phyloP scores from a whole-genome alignment of 2,797 vertebrate genomes.

The Denticeps clupeoides region DNA sequence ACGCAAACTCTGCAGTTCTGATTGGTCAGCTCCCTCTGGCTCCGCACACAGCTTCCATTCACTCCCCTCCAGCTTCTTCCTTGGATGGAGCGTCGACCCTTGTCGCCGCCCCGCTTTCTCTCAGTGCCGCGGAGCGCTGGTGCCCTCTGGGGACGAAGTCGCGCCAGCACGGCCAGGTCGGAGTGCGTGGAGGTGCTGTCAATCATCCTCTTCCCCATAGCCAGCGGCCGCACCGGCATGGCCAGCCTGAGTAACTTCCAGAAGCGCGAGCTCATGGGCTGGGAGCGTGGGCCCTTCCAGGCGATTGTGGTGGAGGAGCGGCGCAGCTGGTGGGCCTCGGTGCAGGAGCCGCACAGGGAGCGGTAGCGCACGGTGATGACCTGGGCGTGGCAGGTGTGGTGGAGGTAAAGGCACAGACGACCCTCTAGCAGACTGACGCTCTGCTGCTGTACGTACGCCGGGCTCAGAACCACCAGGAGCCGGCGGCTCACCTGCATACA shows the following conservation, averaged over 20 bases:
- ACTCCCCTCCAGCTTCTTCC: slow-evolving; percentile 2
- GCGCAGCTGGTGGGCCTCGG: slow-evolving; percentile 65
- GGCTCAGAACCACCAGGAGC: slow-evolving; percentile 78
- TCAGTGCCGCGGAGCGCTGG: not conserved
- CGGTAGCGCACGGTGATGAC: slow-evolving; percentile 65
- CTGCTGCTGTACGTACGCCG: slow-evolving; percentile 71
- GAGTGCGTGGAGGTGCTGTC: slow-evolving; percentile 89
- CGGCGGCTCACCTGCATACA: slow-evolving; percentile 79
- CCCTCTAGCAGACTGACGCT: slow-evolving; percentile 83
- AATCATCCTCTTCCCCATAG: slow-evolving; percentile 61
- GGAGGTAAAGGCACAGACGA: slow-evolving; percentile 74
- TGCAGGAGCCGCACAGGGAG: slow-evolving; percentile 53
- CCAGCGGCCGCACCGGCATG: slow-evolving; percentile 70
- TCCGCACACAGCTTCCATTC: slow-evolving; percentile 4
- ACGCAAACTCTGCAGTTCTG: slow-evolving; percentile 22
- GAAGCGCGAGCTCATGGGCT: slow-evolving; percentile 63
- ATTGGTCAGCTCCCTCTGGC: slow-evolving; percentile 2
- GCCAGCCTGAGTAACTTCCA: slow-evolving; percentile 74
- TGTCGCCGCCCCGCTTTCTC: not conserved
- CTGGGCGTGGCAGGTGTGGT: slow-evolving; percentile 58
- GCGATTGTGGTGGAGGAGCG: slow-evolving; percentile 51
- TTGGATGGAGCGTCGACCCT: no score
- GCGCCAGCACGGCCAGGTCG: slow-evolving; percentile 62
- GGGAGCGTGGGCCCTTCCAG: slow-evolving; percentile 72
- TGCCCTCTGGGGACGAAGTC: slow-evolving; percentile 15